Evolutionary conservation across 2,113 vertebrate species (phyloP).

Genomic region (Grallaria varia): DNA sequence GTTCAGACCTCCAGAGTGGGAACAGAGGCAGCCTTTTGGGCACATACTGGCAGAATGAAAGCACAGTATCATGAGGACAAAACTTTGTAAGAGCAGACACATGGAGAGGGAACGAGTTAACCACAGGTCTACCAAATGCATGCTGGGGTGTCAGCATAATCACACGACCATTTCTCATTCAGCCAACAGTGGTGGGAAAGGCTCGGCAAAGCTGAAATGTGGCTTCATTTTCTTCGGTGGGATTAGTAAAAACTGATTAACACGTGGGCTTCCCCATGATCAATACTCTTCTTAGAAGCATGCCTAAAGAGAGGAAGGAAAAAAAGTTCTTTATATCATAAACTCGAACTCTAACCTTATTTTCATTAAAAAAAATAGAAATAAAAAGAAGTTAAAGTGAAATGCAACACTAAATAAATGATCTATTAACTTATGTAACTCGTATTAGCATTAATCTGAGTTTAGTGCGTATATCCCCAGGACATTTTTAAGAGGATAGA

Average conservation of each 20-base stretch:
- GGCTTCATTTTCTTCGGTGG: constrained; percentile 6
- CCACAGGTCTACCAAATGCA: constrained; percentile 99
- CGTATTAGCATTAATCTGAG: background rate
- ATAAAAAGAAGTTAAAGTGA: background rate
- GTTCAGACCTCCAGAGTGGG: constrained; percentile 87
- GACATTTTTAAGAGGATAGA: background rate
- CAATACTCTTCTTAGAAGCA: background rate
- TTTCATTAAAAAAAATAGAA: background rate
- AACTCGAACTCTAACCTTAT: background rate
- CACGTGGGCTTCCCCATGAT: constrained; percentile 1
- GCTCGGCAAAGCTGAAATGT: constrained; percentile 14
- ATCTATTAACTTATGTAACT: constrained; percentile 11
- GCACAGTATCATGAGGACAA: constrained; percentile 98
- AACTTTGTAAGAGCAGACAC: constrained; percentile 97
- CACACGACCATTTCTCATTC: constrained; percentile 77
- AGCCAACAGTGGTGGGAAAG: constrained; percentile 63
- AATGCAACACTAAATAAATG: background rate
- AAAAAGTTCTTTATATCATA: background rate
- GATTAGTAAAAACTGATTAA: constrained; percentile 1
- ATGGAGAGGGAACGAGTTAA: constrained; percentile 96
- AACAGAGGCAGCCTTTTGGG: constrained; percentile 94
- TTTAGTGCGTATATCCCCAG: constrained; percentile 24
- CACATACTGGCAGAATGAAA: constrained; percentile 98
- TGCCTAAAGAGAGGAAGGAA: constrained; percentile 53
- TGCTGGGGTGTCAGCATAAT: constrained; percentile 93